phyloP scores from a whole-genome alignment of 1,140 invertebrate genomes.

The Diorhabda elongata region DNA sequence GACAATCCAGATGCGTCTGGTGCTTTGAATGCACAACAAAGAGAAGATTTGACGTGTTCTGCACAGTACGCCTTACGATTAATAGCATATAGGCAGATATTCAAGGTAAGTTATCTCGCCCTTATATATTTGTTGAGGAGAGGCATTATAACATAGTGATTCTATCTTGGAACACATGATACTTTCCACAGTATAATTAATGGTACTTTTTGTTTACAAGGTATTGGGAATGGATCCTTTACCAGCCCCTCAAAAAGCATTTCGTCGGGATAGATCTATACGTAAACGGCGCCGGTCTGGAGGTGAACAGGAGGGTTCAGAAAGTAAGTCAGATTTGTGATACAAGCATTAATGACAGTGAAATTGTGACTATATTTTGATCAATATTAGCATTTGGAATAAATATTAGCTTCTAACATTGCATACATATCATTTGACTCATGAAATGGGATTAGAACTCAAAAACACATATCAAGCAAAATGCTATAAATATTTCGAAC shows the following conservation, averaged over 20 bases:
- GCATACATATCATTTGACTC: no score
- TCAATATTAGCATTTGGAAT: no score
- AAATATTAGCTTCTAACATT: no score
- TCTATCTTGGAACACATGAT: not conserved
- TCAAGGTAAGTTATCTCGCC: constrained; percentile 64
- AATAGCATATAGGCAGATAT: constrained; percentile 93
- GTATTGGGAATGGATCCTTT: constrained; percentile 71
- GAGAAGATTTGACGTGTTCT: constrained; percentile 93
- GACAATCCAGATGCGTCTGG: constrained; percentile 87
- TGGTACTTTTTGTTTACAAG: constrained; percentile 23
- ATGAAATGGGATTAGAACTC: no score
- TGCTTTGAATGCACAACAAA: constrained; percentile 80
- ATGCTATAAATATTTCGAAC: no score
- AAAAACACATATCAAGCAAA: no score
- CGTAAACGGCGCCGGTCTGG: constrained; percentile 53
- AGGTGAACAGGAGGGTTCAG: constrained; percentile 49
- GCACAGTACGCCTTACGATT: constrained; percentile 89
- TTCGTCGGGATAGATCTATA: constrained; percentile 51
- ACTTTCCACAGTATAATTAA: not conserved
- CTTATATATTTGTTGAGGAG: not conserved
- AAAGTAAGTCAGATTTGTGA: constrained; percentile 40
- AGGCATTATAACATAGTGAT: no score
- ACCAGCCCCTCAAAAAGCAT: constrained; percentile 57
- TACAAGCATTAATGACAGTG: no score
- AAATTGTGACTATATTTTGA: no score